phyloP scores from a whole-genome alignment of 2,888 invertebrate species.

The Agonopterix subpropinquella region DNA sequence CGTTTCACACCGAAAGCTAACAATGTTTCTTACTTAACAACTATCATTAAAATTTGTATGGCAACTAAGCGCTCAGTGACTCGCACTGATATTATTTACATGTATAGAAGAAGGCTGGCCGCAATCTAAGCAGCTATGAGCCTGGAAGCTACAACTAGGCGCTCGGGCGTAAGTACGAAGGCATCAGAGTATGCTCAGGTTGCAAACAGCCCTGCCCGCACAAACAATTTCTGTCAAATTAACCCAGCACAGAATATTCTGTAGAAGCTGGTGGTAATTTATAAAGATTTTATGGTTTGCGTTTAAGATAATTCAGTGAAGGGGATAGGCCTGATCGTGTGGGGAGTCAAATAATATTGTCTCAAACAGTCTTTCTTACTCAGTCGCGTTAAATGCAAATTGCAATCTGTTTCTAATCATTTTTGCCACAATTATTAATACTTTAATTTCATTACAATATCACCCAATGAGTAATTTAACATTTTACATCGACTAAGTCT shows the following conservation, averaged over 20 bases:
- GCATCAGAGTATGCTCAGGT: neutral
- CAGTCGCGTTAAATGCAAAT: constrained; percentile 59
- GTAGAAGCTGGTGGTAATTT: neutral
- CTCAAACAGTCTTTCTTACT: constrained; percentile 58
- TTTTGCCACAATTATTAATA: constrained; percentile 64
- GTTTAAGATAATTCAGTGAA: neutral
- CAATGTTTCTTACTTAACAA: constrained; percentile 49
- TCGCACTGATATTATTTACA: constrained; percentile 67
- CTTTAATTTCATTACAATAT: constrained; percentile 60
- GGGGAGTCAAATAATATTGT: constrained; percentile 32
- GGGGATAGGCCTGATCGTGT: neutral
- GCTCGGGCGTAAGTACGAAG: neutral
- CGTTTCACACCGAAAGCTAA: constrained; percentile 30
- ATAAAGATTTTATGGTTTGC: neutral
- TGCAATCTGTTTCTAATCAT: constrained; percentile 28
- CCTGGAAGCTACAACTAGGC: neutral
- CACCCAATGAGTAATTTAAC: constrained; percentile 65
- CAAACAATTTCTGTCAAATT: too few relatives aligned
- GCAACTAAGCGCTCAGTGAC: constrained; percentile 70
- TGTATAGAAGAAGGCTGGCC: constrained; percentile 9
- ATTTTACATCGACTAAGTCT: constrained; percentile 44
- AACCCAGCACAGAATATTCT: neutral
- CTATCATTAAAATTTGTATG: constrained; percentile 69
- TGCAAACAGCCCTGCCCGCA: neutral
- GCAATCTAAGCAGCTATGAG: neutral